Base-by-base conservation (phyloP, 2,113 vertebrate species). In the Passer domesticus region DNA sequence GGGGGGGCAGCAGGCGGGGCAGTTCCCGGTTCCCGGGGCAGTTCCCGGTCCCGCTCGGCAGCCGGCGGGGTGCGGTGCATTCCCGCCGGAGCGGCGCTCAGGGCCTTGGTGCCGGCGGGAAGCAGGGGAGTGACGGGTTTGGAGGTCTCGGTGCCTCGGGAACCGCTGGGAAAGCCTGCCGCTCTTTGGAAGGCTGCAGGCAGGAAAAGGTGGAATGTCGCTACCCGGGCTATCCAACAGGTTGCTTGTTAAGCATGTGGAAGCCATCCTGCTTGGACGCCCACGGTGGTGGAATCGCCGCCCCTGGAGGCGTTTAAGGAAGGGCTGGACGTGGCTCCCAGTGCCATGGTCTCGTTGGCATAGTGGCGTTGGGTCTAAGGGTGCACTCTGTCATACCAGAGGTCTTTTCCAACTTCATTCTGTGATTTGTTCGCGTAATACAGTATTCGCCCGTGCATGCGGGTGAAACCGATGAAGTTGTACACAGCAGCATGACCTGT, bases 141-240 rank as follows among this genome's bases (percentile, higher is more conserved):
- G 68, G 9, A 12, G 43, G 21, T 17, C 8, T 60, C 15, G 22
- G 15, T 6, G 46, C 21, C 68, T 59, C 11, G 25, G 74, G 49
- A 24, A 9, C 28, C 15, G 3, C 77, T 17, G 33, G 12, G 23
- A 13, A 15, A 39, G 31, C 31, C 47, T 11, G 47, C 12, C 43
- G 5, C 13, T 6, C 10, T 15, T 5, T 8, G 39, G 39, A 31
- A 50, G 49, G 53, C 1, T 31, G 49, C 41, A 5, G 82, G 67
- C 19, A 2, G 11, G 33, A 3, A 37, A 35, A 58, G 9, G 11
- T 12, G 72, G 47, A 28, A 25, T 15, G 23, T 25, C 7, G 25
- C 16, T 22, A 0, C 35, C 23, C 5, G 22, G 28, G 14, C 20
- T 31, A 25, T 25, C 33, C 68, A 7, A 2, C 16, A 3, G 17